Evolutionary conservation across 2,113 vertebrate species (phyloP).

Genomic region (Oryzias javanicus): DNA sequence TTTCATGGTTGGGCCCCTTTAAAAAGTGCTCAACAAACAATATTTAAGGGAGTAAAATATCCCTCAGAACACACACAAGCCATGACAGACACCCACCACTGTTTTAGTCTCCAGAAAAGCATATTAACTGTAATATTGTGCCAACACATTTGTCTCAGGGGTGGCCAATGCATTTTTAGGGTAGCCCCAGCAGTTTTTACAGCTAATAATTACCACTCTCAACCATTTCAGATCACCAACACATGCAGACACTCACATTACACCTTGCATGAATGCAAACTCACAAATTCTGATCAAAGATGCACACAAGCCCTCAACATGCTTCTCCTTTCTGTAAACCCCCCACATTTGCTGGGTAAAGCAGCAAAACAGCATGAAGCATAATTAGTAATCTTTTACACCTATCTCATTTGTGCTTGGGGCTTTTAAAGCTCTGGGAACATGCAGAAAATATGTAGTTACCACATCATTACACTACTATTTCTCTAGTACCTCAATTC

Average conservation of each 20-base stretch:
- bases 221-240: constrained; percentile 31
- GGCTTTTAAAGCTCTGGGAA: constrained; percentile 30
- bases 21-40: no score
- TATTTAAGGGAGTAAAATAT: not conserved
- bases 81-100: not conserved
- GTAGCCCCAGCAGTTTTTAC: constrained; percentile 47
- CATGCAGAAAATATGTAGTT: constrained; percentile 26
- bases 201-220: constrained; percentile 54
- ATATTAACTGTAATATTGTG: constrained; percentile 77
- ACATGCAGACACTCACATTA: constrained; percentile 24
- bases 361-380: constrained; percentile 55
- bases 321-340: not conserved
- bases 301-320: constrained; percentile 6
- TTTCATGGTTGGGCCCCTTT: no score
- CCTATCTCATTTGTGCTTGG: constrained; percentile 31
- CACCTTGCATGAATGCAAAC: constrained; percentile 2
- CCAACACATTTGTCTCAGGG: constrained; percentile 78
- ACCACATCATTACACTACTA: not conserved
- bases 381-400: constrained; percentile 44
- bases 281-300: constrained; percentile 2
- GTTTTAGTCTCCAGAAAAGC: constrained; percentile 70
- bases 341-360: constrained; percentile 9
- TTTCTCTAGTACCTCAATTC: not conserved
- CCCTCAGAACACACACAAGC: constrained; percentile 2
- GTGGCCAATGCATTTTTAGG: constrained; percentile 62